A percentile compares a stretch with the other conserved stretches of the same genome.
phyloP scores from a whole-genome alignment of 2,888 invertebrate species.

The Spialia ferax region DNA sequence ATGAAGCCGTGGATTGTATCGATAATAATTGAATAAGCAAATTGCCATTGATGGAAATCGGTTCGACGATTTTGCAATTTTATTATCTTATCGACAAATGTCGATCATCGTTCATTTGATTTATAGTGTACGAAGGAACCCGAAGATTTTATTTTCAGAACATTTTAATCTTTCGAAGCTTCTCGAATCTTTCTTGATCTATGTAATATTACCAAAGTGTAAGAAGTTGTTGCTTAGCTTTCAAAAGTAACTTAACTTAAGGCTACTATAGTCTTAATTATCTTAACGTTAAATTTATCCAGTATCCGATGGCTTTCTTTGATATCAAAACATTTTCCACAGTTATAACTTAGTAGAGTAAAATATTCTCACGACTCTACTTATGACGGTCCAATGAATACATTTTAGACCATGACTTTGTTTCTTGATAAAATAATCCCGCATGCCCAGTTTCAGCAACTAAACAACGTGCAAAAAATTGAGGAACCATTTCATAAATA shows the following conservation, averaged over 20 bases:
- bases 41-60: slow-evolving; percentile 13
- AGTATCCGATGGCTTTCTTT: too few species aligned
- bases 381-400: background rate
- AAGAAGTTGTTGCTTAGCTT: background rate
- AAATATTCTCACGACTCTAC: background rate
- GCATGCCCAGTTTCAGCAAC: background rate
- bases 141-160: too few species aligned
- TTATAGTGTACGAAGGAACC: background rate
- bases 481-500: slow-evolving; percentile 22
- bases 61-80: slow-evolving; percentile 7
- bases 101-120: background rate
- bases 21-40: slow-evolving; percentile 34
- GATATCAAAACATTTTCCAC: background rate
- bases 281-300: too few species aligned
- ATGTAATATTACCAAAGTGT: too few species aligned
- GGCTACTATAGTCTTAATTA: too few species aligned
- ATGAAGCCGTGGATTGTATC: slow-evolving; percentile 27
- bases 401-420: background rate
- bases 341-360: background rate
- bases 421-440: background rate
- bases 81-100: background rate
- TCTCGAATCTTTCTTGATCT: too few species aligned
- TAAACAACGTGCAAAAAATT: slow-evolving; percentile 18
- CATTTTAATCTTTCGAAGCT: too few species aligned
- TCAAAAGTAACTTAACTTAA: too few species aligned